A percentile compares a stretch with the other conserved stretches of the same genome.
Evolutionary conservation across 2,113 vertebrate species (phyloP).

Genomic region (Bujurquina vittata): DNA sequence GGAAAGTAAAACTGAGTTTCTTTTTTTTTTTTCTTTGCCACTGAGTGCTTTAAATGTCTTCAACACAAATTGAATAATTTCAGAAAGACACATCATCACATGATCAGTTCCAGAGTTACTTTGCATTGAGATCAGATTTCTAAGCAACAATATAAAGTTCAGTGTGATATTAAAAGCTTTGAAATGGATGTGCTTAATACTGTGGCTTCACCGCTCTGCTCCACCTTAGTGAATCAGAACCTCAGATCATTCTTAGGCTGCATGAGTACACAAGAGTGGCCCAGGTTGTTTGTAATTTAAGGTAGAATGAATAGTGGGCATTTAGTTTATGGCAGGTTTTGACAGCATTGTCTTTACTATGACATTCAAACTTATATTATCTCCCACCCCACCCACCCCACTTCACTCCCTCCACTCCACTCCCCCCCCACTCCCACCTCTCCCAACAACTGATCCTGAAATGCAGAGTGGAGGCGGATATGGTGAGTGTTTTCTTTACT

Average conservation of each 20-base stretch:
- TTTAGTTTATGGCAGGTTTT: not conserved
- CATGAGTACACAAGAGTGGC: not conserved
- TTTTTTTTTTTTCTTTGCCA: not conserved
- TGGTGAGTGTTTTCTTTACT: conserved; percentile 85
- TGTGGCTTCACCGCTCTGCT: not conserved
- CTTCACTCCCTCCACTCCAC: no score
- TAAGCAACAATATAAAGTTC: not conserved
- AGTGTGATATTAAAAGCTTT: not conserved
- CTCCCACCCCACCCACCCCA: no score
- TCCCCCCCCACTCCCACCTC: no score
- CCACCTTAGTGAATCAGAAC: not conserved
- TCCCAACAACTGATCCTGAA: conserved; percentile 44
- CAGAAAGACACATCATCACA: not conserved
- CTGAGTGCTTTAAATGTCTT: not conserved
- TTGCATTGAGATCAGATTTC: not conserved
- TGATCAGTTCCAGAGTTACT: not conserved
- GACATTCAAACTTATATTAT: conserved; percentile 15
- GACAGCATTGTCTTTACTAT: not conserved
- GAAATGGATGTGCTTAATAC: not conserved
- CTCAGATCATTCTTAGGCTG: not conserved
- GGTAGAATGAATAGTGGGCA: not conserved
- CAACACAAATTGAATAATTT: not conserved
- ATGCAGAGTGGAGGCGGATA: conserved; percentile 91
- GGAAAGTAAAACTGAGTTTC: not conserved
- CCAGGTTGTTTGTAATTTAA: not conserved